Base-by-base conservation (phyloP, 2,797 vertebrate species). In the Mus minutoides region DNA sequence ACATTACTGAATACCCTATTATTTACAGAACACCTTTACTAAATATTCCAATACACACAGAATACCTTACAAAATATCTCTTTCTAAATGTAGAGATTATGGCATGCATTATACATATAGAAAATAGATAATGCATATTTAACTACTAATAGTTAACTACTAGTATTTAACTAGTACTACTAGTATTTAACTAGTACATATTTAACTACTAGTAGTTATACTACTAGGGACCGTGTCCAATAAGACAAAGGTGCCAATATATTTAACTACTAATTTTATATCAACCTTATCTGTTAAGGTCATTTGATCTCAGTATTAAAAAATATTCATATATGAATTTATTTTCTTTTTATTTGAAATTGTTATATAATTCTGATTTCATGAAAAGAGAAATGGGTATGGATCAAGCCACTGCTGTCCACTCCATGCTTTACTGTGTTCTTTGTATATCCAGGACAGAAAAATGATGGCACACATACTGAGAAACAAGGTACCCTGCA, bases 191-290 rank as follows among this genome's bases (percentile, higher is more conserved):
- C n/a, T n/a, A n/a, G n/a, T n/a, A n/a, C 58, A 75, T 75, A 21
- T 88, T 94, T 76, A 89, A 62, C 24, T 46, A 4, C n/a, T n/a
- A n/a, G n/a, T n/a, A n/a, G 86, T 78, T 88, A 26, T n/a, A 43
- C n/a, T 58, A 58, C 2, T 79, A 16, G 17, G 75, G 69, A 69
- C 71, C 13, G 92, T 4, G 37, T 37, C 54, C 62, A 92, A 83
- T 88, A 89, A 90, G 12, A 37, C 56, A 6, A 89, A 40, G 4
- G 0, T 84, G n/a, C 0, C 14, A 40, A 34, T 71, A 71, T n/a
- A 78, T 78, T n/a, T 83, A 37, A 58, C 46, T 67, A 62, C 6
- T 91, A 79, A 96, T 24, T 95, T 96, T 77, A 24, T 60, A 92
- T 52, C 2, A 24, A 4, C 3, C 2, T 2, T n/a, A 76, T 83